Evolutionary conservation across 2,113 vertebrate species (phyloP), one percentile per base, ranked within the genome.

Genomic region (Artemisiospiza belli): DNA sequence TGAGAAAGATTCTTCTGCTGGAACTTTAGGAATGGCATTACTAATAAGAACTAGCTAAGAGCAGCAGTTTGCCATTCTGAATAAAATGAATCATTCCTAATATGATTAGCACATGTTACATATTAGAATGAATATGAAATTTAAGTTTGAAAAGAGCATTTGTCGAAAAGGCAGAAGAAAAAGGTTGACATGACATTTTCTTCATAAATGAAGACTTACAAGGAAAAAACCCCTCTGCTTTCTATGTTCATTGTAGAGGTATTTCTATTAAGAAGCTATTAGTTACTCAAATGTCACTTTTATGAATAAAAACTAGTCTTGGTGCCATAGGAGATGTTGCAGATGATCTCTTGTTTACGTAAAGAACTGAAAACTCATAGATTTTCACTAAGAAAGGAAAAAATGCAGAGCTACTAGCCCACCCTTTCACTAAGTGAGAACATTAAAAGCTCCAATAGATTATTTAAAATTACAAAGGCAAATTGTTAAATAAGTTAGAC

Each of bases 61-160:
- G 61, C 27, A 95, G 20, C 35, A 94, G 57, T 84, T 93, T 77
- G 6, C 61, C 25, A 33, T 82, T 66, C 69, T 89, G 80, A 91
- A 89, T 64, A 76, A 91, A 93, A 81, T 91, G 44, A 94, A 94
- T 96, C 46, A 91, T 88, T 81, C 68, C 41, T 94, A 87, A 96
- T 76, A 89, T 82, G 89, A 89, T 73, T 94, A 94, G 68, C 59
- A 88, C n/a, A 75, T 37, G 55, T 63, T 95, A 68, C 59, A 70
- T 35, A 91, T 49, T 84, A 73, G 43, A 95, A 76, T 70, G 35
- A 94, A 91, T 63, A 37, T 63, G 63, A 92, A 85, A 78, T 89
- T 51, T 79, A 64, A 63, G 70, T 94, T 90, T 96, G 93, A 95
- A 97, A 97, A 96, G 87, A 93, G 72, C 95, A 92, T 87, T 96